Evolutionary conservation across 2,797 vertebrate genomes (phyloP).

Genomic region (Antennarius maculatus): DNA sequence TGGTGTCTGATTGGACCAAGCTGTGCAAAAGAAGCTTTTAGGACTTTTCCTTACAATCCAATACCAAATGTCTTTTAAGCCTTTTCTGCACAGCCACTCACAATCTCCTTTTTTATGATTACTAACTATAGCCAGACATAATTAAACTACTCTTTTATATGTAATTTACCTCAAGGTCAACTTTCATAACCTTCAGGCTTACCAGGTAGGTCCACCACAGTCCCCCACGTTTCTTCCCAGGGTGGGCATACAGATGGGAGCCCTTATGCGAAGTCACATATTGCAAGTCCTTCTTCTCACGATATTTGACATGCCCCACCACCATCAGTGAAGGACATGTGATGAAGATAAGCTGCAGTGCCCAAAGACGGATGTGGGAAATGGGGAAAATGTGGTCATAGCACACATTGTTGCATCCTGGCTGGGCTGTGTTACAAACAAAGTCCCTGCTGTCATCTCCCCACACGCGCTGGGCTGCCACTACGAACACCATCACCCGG

Average conservation of each 20-base stretch:
- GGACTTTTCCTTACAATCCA: neutral
- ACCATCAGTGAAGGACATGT: slow-evolving; percentile 94
- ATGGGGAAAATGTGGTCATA: slow-evolving; percentile 91
- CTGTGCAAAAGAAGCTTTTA: slow-evolving; percentile 3
- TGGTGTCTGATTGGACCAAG: neutral
- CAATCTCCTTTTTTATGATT: slow-evolving; percentile 12
- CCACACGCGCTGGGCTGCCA: slow-evolving; percentile 90
- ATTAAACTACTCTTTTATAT: neutral
- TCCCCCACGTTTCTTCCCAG: slow-evolving; percentile 87
- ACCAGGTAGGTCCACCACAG: slow-evolving; percentile 95
- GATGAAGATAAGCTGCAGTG: slow-evolving; percentile 96
- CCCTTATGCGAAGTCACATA: slow-evolving; percentile 52
- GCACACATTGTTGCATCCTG: slow-evolving; percentile 90
- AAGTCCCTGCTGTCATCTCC: slow-evolving; percentile 90
- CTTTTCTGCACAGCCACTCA: neutral
- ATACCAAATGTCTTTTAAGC: neutral
- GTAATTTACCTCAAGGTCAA: neutral
- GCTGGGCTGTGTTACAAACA: slow-evolving; percentile 90
- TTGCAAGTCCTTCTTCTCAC: slow-evolving; percentile 82
- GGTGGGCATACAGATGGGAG: slow-evolving; percentile 76
- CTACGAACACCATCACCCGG: slow-evolving; percentile 90
- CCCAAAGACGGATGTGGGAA: slow-evolving; percentile 97
- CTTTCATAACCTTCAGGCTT: slow-evolving; percentile 15
- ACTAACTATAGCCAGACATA: neutral
- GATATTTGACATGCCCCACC: slow-evolving; percentile 90